Conservation (phyloP, 2,113 vertebrate species). For the Arvicanthis niloticus region DNA sequence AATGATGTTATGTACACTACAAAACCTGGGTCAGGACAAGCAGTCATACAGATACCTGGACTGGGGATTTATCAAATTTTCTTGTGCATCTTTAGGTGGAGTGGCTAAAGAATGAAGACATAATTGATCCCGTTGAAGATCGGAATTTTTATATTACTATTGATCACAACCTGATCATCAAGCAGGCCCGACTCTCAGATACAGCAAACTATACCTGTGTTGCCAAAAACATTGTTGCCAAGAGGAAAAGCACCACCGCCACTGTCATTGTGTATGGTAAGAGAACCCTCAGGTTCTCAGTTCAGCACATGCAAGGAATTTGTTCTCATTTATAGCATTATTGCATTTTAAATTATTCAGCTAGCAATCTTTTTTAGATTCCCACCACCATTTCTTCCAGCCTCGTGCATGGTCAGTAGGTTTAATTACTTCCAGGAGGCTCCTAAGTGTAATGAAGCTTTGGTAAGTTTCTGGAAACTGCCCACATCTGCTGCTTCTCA, state of each 20-base stretch:
- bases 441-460: not conserved
- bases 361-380: not conserved
- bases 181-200: conserved; percentile 97
- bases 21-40: not conserved
- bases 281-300: conserved; percentile 2
- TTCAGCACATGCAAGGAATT: not conserved
- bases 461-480: not conserved
- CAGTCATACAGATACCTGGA: accelerated
- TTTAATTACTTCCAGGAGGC: not conserved
- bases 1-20: not conserved
- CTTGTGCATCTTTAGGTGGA: conserved; percentile 90
- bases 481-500: not conserved
- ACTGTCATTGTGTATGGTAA: conserved; percentile 97
- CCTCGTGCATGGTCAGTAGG: not conserved
- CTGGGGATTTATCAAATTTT: conserved; percentile 8
- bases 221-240: conserved; percentile 97
- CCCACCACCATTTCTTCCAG: accelerated
- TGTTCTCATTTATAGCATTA: not conserved
- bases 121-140: conserved; percentile 96
- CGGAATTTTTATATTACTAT: conserved; percentile 98
- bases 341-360: not conserved
- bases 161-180: conserved; percentile 98
- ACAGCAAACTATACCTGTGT: conserved; percentile 98
- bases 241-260: conserved; percentile 94
- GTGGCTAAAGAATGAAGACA: conserved; percentile 96